Evolutionary conservation across 2,888 invertebrate species (phyloP).

Genomic region (Eustalomyia histrio): DNA sequence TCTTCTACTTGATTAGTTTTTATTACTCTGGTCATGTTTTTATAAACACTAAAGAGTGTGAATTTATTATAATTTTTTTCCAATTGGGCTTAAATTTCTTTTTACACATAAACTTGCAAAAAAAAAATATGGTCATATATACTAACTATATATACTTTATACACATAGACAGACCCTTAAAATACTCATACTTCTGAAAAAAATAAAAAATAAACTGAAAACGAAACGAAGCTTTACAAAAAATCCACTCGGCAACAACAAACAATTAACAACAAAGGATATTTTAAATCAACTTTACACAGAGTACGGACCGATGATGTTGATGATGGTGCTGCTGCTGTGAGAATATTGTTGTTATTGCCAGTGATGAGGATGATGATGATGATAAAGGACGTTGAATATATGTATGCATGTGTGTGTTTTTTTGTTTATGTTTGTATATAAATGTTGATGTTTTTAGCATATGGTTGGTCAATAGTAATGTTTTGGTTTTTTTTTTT

Average conservation of each 20-base stretch:
- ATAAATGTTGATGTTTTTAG: conserved; percentile 31
- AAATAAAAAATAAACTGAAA: conserved; percentile 30
- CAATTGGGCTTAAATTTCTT: conserved; percentile 23
- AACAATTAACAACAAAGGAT: conserved; percentile 46
- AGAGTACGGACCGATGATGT: conserved; percentile 16
- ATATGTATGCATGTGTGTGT: neutral
- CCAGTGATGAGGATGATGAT: conserved; percentile 16
- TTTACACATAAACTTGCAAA: conserved; percentile 7
- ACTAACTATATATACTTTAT: no score
- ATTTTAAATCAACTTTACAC: conserved; percentile 61
- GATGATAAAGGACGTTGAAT: conserved; percentile 48
- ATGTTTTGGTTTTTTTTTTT: conserved; percentile 3
- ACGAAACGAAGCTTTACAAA: conserved; percentile 45
- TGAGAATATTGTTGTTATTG: neutral
- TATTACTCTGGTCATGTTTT: no score
- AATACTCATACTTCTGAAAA: conserved; percentile 42
- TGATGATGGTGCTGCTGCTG: no score
- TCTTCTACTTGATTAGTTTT: no score
- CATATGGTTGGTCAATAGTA: conserved; percentile 45
- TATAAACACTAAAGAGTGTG: no score
- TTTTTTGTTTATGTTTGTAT: conserved; percentile 23
- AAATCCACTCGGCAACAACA: conserved; percentile 68
- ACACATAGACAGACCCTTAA: conserved; percentile 17
- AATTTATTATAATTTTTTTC: neutral
- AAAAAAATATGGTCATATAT: neutral